These are phyloP conservation scores for Vesta saturnalis DNA, from an alignment of 2,888 invertebrate genomes.

Conservation along the genomic window DNA sequence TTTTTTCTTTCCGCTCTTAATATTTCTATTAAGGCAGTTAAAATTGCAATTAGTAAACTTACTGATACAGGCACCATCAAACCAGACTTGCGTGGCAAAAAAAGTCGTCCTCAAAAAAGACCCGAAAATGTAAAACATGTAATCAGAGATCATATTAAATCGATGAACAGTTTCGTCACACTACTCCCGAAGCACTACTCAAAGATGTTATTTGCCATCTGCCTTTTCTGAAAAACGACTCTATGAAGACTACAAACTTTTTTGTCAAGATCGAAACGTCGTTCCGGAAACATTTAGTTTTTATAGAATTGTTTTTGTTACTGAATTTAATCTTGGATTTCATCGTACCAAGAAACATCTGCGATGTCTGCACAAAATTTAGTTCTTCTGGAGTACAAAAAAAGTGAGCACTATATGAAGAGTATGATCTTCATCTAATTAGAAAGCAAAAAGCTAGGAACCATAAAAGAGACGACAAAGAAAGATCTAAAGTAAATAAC, in stretches of 20 bases:
- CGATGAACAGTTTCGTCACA: conserved; percentile 22
- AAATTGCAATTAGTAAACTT: no score
- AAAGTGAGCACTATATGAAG: no score
- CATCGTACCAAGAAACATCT: conserved; percentile 26
- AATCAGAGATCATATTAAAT: conserved; percentile 20
- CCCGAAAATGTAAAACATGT: no score
- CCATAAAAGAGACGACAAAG: no score
- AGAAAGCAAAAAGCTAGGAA: no score
- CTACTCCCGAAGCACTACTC: conserved; percentile 17
- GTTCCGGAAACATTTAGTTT: conserved; percentile 25
- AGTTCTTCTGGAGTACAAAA: no score
- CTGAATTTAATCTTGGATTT: conserved; percentile 26
- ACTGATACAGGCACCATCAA: no score
- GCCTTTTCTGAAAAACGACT: conserved; percentile 23
- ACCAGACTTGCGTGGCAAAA: conserved; percentile 16
- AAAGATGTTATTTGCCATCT: no score
- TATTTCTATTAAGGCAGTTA: no score
- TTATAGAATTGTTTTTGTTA: conserved; percentile 22
- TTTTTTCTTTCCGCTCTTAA: neutral
- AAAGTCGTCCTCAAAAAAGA: conserved; percentile 3
- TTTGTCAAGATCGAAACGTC: no score
- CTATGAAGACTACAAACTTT: conserved; percentile 23
- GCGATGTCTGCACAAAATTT: conserved; percentile 24
- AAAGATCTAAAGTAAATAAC: no score
- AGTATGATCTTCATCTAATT: no score